Percentiles rank a stretch among this genome's conserved stretches.
These are phyloP conservation scores for Anabas testudineus DNA, from an alignment of 2,797 vertebrate species.

Conservation along the genomic window DNA sequence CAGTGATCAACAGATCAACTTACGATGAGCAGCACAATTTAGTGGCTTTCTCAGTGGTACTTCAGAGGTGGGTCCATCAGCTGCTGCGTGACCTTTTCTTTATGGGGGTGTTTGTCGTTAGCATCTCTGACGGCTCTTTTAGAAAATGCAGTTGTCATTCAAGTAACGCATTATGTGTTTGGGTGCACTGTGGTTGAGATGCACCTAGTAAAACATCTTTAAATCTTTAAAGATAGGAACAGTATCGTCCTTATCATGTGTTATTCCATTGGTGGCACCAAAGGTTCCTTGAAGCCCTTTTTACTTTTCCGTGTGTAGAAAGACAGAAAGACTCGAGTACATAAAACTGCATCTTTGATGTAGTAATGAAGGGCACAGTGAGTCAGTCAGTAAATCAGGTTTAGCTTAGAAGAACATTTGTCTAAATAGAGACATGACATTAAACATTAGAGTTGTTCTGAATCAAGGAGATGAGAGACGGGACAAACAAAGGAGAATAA, in stretches of 20 bases:
- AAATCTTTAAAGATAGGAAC: no score
- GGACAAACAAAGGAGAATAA: constrained; percentile 29
- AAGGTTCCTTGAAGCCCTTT: not conserved
- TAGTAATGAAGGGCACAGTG: constrained; percentile 20
- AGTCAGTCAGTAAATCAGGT: constrained; percentile 47
- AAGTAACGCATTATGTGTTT: no score
- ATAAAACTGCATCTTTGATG: constrained; percentile 50
- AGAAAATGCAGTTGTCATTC: no score
- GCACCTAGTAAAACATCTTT: no score
- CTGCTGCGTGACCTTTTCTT: constrained; percentile 23
- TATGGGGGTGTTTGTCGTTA: not conserved
- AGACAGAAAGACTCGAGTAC: not conserved
- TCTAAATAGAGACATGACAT: constrained; percentile 46
- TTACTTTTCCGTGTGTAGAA: not conserved
- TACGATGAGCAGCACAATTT: constrained; percentile 1
- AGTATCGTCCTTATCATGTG: no score
- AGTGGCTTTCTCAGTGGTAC: constrained; percentile 4
- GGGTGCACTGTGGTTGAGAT: no score
- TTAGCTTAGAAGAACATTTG: constrained; percentile 30
- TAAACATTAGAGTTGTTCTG: constrained; percentile 23
- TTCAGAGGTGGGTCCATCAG: constrained; percentile 19
- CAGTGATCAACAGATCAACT: not conserved
- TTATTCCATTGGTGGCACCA: not conserved
- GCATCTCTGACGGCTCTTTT: constrained; percentile 34
- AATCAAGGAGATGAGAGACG: constrained; percentile 15